A percentile compares a stretch with the other conserved stretches of the same genome.
Conservation (phyloP, 1,140 invertebrate species). For the Nomia melanderi region DNA sequence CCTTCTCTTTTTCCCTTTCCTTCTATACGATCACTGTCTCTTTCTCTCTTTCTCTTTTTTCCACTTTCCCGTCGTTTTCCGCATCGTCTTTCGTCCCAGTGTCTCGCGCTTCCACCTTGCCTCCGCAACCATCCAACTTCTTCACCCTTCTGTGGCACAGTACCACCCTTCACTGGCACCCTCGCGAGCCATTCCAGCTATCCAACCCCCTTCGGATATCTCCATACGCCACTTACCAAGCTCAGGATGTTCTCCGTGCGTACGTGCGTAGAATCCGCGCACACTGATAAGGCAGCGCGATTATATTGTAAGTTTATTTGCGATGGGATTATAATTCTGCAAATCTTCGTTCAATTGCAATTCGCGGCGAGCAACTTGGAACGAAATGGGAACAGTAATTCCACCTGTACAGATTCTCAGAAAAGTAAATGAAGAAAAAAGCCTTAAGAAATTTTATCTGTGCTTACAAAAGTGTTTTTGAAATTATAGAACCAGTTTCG, state of each 20-base stretch:
- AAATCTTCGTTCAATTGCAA: not conserved
- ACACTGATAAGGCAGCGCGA: constrained; percentile 28
- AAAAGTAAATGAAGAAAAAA: too few species aligned
- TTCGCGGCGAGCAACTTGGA: not conserved
- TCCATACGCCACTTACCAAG: constrained; percentile 75
- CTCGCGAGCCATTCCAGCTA: constrained; percentile 66
- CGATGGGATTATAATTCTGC: constrained; percentile 11
- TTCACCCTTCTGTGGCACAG: constrained; percentile 48
- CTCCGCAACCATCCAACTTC: constrained; percentile 55
- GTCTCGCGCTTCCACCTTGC: constrained; percentile 33
- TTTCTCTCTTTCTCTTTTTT: constrained; percentile 9
- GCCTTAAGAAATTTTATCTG: too few species aligned
- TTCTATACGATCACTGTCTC: not conserved
- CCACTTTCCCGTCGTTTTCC: constrained; percentile 39
- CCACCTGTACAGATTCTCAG: too few species aligned
- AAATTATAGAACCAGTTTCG: too few species aligned
- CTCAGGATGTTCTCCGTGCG: constrained; percentile 73
- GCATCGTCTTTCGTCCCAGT: constrained; percentile 47
- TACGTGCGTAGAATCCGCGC: constrained; percentile 58
- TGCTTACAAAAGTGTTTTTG: too few species aligned
- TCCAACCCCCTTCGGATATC: constrained; percentile 71
- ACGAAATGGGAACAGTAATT: not conserved
- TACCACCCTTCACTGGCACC: constrained; percentile 52
- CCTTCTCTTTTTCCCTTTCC: constrained; percentile 11
- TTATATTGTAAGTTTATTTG: constrained; percentile 35